Evolutionary conservation across 2,888 invertebrate species (phyloP).

Genomic region (Salpingus planirostris): DNA sequence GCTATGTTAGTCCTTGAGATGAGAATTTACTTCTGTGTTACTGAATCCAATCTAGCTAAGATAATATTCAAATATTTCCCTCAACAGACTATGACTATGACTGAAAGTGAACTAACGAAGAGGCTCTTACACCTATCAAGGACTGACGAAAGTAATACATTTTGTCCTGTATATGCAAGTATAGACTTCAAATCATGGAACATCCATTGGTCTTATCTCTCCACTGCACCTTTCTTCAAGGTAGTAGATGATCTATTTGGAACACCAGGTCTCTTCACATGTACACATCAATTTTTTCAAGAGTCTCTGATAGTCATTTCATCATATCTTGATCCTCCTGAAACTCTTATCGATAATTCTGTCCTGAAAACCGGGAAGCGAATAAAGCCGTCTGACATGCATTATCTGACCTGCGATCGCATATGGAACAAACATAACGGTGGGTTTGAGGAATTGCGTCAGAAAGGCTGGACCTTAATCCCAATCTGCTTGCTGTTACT

Average conservation of each 20-base stretch:
- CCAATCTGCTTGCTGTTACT: no score
- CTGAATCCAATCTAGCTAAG: slow-evolving; percentile 1
- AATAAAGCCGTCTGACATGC: no score
- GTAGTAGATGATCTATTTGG: not conserved
- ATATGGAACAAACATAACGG: no score
- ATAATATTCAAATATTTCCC: slow-evolving; percentile 11
- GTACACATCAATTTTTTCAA: no score
- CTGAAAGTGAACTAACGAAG: not conserved
- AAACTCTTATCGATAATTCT: no score
- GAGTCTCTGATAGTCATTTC: no score
- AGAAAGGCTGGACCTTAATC: no score
- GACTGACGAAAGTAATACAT: not conserved
- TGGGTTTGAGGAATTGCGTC: no score
- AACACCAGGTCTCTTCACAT: no score
- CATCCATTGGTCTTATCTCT: not conserved
- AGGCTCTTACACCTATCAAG: not conserved
- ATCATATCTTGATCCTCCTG: no score
- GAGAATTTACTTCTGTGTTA: not conserved
- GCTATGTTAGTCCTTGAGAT: not conserved
- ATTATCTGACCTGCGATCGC: no score
- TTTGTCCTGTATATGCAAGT: not conserved
- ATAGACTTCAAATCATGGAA: not conserved
- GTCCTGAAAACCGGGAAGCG: no score
- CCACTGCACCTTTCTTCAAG: not conserved
- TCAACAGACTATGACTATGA: not conserved